These are phyloP conservation scores for Neoascia interrupta DNA, from an alignment of 2,888 invertebrate genomes.

Conservation along the genomic window DNA sequence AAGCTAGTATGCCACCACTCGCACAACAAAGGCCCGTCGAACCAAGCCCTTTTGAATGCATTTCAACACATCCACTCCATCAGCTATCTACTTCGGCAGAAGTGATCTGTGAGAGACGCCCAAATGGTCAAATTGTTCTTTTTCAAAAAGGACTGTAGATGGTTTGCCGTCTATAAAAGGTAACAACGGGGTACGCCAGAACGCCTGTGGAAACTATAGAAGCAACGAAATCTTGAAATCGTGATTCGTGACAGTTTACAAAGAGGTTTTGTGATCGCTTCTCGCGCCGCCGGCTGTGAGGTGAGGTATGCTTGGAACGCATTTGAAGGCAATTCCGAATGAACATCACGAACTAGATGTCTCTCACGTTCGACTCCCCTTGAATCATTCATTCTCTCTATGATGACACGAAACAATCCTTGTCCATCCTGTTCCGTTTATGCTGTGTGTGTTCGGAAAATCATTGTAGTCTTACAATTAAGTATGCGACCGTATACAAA, in stretches of 20 bases:
- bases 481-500: not conserved
- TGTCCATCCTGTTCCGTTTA: conserved; percentile 53
- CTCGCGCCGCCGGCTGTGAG: conserved; percentile 49
- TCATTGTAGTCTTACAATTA: conserved; percentile 34
- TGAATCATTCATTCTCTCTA: no score
- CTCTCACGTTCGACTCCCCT: conserved; percentile 13
- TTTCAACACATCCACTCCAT: conserved; percentile 24
- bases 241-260: conserved; percentile 67
- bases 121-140: no score
- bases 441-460: conserved; percentile 9
- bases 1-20: no score
- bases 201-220: no score
- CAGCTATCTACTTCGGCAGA: not conserved
- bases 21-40: conserved; percentile 22
- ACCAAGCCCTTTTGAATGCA: conserved; percentile 36
- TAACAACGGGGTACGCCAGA: no score
- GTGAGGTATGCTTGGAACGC: no score
- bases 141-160: no score
- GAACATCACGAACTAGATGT: conserved; percentile 56
- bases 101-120: no score
- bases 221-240: conserved; percentile 53
- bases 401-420: no score
- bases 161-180: no score
- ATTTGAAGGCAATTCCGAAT: conserved; percentile 40
- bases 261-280: conserved; percentile 48